Conservation (phyloP, 2,113 vertebrate species). For the Calyptomena viridis region DNA sequence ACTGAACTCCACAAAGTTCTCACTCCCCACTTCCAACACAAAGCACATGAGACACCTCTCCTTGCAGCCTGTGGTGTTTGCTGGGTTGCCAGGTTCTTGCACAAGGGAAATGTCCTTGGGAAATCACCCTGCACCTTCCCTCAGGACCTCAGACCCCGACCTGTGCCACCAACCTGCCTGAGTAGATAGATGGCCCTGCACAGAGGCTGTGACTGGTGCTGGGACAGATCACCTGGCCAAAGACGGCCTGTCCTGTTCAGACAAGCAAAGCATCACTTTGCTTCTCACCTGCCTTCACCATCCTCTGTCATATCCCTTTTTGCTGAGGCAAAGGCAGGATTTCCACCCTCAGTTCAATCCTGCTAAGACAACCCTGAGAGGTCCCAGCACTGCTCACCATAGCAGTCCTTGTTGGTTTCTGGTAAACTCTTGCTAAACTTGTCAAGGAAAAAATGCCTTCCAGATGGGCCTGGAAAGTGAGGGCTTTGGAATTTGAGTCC, state of each 20-base stretch:
- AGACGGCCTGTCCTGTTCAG: not conserved
- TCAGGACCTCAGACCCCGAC: not conserved
- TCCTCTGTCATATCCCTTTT: not conserved
- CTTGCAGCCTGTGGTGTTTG: not conserved
- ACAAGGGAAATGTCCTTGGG: not conserved
- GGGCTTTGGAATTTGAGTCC: not conserved
- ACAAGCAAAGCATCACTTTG: not conserved
- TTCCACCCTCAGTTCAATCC: not conserved
- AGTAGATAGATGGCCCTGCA: not conserved
- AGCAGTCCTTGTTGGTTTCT: not conserved
- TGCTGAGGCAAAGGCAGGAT: not conserved
- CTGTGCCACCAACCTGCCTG: not conserved
- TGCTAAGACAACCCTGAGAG: not conserved
- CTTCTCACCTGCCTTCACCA: not conserved
- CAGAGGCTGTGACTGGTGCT: not conserved
- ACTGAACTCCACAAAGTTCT: not conserved
- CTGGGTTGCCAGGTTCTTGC: accelerated
- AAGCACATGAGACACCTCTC: not conserved
- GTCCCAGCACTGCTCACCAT: not conserved
- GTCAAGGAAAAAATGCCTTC: not conserved
- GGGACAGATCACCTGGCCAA: not conserved
- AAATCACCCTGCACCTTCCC: not conserved
- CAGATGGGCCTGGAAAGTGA: not conserved
- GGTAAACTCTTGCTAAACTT: not conserved
- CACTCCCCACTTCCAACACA: not conserved